These are phyloP conservation scores for Cardinalis cardinalis DNA, from an alignment of 2,113 vertebrate species.

Conservation along the genomic window DNA sequence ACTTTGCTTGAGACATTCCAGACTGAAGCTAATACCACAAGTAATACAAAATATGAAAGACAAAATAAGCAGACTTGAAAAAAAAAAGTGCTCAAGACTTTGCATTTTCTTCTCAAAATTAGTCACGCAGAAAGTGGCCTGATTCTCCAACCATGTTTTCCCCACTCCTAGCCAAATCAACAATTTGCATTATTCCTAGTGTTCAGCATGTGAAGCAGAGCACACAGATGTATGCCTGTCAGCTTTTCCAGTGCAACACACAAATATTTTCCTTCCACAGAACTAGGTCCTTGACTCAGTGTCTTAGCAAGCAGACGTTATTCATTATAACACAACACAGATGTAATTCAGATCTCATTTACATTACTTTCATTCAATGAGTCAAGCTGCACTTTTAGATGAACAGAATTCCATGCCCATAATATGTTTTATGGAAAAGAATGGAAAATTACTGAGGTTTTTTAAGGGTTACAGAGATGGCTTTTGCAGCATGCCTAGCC, in stretches of 20 bases:
- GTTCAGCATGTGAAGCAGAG: conserved; percentile 48
- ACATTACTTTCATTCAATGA: conserved; percentile 50
- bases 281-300: conserved; percentile 66
- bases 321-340: conserved; percentile 72
- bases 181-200: conserved; percentile 48
- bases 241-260: conserved; percentile 70
- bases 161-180: conserved; percentile 44
- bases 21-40: neutral
- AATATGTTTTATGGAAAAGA: neutral
- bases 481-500: neutral
- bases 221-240: conserved; percentile 55
- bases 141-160: neutral
- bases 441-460: conserved; percentile 19
- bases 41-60: neutral
- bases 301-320: conserved; percentile 71
- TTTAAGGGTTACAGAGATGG: neutral
- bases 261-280: conserved; percentile 72
- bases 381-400: conserved; percentile 22
- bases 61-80: neutral
- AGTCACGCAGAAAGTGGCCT: conserved; percentile 11
- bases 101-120: neutral
- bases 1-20: conserved; percentile 3
- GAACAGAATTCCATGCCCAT: neutral
- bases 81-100: neutral
- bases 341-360: conserved; percentile 70